These are phyloP conservation scores for Bradynema listronoti DNA, from an alignment of 1,140 invertebrate genomes.

Conservation along the genomic window DNA sequence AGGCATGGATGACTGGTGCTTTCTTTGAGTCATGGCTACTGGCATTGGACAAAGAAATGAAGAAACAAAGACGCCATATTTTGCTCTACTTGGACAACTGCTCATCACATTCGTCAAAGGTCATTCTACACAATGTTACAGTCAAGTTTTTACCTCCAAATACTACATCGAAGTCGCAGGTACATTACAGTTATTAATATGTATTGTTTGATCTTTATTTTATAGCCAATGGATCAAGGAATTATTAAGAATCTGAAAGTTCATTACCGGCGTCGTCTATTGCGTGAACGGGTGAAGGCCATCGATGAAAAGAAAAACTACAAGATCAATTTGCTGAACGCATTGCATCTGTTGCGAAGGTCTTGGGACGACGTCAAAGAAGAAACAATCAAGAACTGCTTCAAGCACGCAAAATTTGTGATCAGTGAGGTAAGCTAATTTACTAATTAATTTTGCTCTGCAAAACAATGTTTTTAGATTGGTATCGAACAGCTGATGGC, in stretches of 20 bases:
- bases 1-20: conserved; percentile 61
- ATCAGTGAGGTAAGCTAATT: too few species aligned
- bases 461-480: too few species aligned
- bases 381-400: not conserved
- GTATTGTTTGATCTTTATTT: too few species aligned
- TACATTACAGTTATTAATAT: too few species aligned
- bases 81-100: conserved; percentile 42
- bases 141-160: conserved; percentile 36
- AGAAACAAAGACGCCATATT: conserved; percentile 21
- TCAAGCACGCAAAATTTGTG: not conserved
- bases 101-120: conserved; percentile 22
- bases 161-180: conserved; percentile 25
- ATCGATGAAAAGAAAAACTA: not conserved
- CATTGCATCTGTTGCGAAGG: not conserved
- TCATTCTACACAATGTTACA: conserved; percentile 17
- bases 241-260: not conserved
- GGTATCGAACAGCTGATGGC: too few species aligned
- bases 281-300: not conserved
- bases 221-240: not conserved
- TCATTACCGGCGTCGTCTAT: not conserved
- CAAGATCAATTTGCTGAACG: not conserved
- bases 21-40: conserved; percentile 52
- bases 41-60: conserved; percentile 33
- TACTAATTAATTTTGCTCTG: too few species aligned
- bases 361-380: not conserved